Percentiles rank a stretch among this genome's conserved stretches.
phyloP scores from a whole-genome alignment of 2,888 invertebrate species.

The Zhengitettix transpicula region DNA sequence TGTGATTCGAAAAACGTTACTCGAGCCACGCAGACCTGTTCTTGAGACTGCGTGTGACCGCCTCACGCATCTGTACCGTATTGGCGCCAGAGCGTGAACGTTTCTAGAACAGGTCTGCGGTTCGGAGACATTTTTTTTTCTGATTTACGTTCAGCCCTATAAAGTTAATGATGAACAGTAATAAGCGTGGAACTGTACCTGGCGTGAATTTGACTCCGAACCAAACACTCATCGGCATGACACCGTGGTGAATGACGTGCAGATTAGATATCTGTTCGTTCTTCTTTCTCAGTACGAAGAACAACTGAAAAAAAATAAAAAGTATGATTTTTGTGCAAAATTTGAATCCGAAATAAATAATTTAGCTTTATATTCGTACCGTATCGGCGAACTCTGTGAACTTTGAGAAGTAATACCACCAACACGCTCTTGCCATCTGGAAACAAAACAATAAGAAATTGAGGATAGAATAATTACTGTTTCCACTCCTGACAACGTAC shows the following conservation, averaged over 20 bases:
- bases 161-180: too few relatives aligned
- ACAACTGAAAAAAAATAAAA: conserved; percentile 44
- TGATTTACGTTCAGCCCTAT: too few relatives aligned
- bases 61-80: too few relatives aligned
- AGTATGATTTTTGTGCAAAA: neutral
- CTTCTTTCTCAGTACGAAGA: conserved; percentile 90
- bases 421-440: conserved; percentile 29
- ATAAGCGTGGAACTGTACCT: conserved; percentile 29
- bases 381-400: conserved; percentile 34
- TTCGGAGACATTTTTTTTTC: too few relatives aligned
- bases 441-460: conserved; percentile 5
- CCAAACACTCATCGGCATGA: conserved; percentile 97
- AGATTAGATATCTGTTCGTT: conserved; percentile 81
- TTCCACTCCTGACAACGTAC: too few relatives aligned
- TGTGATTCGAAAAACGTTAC: too few relatives aligned
- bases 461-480: too few relatives aligned
- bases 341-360: neutral
- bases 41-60: too few relatives aligned
- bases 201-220: conserved; percentile 93
- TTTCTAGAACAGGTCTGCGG: too few relatives aligned
- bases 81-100: too few relatives aligned
- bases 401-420: conserved; percentile 33
- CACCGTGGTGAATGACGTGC: conserved; percentile 92
- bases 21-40: too few relatives aligned
- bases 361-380: conserved; percentile 17